Base-by-base conservation (phyloP, 2,797 vertebrate species). In the Smutsia gigantea region DNA sequence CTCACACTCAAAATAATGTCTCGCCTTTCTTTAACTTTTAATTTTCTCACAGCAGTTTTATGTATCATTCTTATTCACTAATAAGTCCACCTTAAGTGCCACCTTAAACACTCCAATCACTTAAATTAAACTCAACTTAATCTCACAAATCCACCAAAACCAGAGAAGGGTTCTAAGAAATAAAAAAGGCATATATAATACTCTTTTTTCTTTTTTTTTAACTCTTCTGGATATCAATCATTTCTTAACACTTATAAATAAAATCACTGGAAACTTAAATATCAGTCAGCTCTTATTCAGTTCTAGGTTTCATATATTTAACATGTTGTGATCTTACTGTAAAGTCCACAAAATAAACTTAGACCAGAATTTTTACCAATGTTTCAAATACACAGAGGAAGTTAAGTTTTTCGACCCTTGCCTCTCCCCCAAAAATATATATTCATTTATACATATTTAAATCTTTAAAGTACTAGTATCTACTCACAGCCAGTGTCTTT, bases 401-500 rank as follows among this genome's bases (percentile, higher is more conserved):
- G 49, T 85, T 87, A 78, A 71, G 37, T 61, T 64, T 84, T 39
- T 71, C 1, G 42, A 84, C 27, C 25, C 12, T 39, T 85, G 37
- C 0, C 31, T 66, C 4, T 18, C 27, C 64, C 31, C 7, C 8
- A 81, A 92, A 94, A 82, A 13, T 39, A 27, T 15, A 23, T 39
- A 19, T 19, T 21, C 25, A 74, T 74, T 66, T 42, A 53, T 63
- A 37, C 46, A 78, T 39, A 55, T 78, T 64, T 71, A 85, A 96
- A 86, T 74, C 94, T 88, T 85, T 5, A 95, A 89, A 55, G 31
- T 7, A 29, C 29, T 78, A 82, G 0, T 81, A 97, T 98, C 96
- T 98, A 99, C 99, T 99, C 98, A 99, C 99, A 99, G 98, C 99
- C 99, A 87, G 99, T 99, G 99, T 99, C 99, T 99, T 99, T 99